Conservation (phyloP, 2,797 vertebrate species). For the Telmatherina bonti region DNA sequence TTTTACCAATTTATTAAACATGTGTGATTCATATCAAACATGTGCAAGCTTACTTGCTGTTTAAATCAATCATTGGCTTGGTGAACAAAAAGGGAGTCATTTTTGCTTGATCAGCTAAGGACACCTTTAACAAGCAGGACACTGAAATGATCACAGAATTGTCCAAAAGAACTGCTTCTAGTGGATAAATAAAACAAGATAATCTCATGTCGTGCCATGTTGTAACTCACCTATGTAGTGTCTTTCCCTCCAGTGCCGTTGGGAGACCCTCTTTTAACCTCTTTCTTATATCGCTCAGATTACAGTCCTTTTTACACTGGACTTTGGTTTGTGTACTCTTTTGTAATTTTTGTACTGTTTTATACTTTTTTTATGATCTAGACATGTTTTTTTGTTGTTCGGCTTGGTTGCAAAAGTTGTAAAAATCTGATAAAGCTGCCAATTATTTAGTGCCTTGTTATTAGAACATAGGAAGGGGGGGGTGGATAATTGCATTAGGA, state of each 20-base stretch:
- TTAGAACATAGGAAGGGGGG: not conserved
- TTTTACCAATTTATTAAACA: constrained; percentile 58
- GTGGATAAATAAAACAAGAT: not conserved
- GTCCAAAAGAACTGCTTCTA: not conserved
- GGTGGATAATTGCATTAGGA: not conserved
- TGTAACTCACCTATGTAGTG: not conserved
- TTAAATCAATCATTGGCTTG: not conserved
- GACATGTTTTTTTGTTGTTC: no score
- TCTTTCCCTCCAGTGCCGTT: not conserved
- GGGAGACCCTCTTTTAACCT: not conserved
- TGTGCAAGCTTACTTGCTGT: not conserved
- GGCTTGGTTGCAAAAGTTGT: not conserved
- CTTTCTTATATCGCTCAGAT: not conserved
- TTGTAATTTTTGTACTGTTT: not conserved
- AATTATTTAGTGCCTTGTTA: not conserved
- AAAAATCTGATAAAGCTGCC: not conserved
- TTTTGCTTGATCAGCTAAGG: not conserved
- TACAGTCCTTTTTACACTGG: not conserved
- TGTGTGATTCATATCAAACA: constrained; percentile 19
- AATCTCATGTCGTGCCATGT: not conserved
- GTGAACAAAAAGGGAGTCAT: not conserved
- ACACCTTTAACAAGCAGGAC: not conserved
- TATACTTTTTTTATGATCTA: not conserved
- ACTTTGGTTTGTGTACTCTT: not conserved
- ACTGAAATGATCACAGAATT: not conserved